These are phyloP conservation scores for Atractosteus spatula DNA, from an alignment of 2,113 vertebrate species.

Conservation along the genomic window DNA sequence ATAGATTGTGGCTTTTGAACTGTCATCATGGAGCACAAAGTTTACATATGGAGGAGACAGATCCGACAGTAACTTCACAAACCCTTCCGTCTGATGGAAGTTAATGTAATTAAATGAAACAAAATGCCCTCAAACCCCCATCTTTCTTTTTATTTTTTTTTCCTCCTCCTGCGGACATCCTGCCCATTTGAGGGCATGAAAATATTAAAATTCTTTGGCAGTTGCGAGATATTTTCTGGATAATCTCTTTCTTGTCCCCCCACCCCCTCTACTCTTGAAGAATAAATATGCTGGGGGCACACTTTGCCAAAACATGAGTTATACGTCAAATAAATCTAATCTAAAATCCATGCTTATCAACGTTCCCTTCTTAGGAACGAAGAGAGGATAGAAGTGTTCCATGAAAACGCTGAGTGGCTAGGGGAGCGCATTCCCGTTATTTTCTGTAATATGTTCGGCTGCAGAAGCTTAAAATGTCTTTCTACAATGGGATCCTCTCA, in stretches of 20 bases:
- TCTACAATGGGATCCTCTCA: no score
- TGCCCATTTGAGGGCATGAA: background rate
- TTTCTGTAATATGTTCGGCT: no score
- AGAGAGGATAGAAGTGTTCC: slow-evolving; percentile 43
- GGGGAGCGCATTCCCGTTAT: slow-evolving; percentile 37
- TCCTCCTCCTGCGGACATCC: no score
- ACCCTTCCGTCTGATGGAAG: background rate
- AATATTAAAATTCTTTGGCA: background rate
- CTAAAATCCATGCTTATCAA: slow-evolving; percentile 31
- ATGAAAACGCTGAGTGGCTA: slow-evolving; percentile 34
- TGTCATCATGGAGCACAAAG: slow-evolving; percentile 5
- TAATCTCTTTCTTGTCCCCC: background rate
- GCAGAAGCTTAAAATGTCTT: no score
- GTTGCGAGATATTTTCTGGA: background rate
- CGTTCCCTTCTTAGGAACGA: slow-evolving; percentile 7
- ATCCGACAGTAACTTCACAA: background rate
- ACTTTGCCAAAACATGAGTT: slow-evolving; percentile 49
- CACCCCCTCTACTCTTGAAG: background rate
- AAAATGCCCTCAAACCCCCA: background rate
- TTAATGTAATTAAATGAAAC: background rate
- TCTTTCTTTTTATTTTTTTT: no score
- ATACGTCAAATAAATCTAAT: slow-evolving; percentile 4
- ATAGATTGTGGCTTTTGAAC: slow-evolving; percentile 24
- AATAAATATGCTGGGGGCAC: slow-evolving; percentile 13
- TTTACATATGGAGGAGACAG: background rate